Evolutionary conservation across 2,888 invertebrate species (phyloP).

Genomic region (Thereva nobilitata): DNA sequence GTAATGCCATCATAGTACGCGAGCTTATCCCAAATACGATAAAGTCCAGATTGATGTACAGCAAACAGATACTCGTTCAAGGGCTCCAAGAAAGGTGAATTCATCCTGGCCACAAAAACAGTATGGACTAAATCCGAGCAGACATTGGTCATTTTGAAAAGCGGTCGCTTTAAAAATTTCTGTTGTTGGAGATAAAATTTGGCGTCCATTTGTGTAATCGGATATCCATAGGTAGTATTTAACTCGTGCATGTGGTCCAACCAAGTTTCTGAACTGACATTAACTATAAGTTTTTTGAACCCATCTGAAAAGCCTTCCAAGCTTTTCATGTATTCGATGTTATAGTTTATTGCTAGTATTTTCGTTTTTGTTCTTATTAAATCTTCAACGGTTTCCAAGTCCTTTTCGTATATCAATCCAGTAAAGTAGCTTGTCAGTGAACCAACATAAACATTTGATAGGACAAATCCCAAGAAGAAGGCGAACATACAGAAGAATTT

Average conservation of each 20-base stretch:
- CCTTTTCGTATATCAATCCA: slow-evolving; percentile 44
- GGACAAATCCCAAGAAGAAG: slow-evolving; percentile 45
- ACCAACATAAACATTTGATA: slow-evolving; percentile 48
- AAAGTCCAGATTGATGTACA: slow-evolving; percentile 42
- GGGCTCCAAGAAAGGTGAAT: slow-evolving; percentile 46
- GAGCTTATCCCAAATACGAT: no score
- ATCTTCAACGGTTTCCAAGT: slow-evolving; percentile 43
- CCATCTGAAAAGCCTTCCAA: slow-evolving; percentile 44
- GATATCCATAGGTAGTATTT: slow-evolving; percentile 40
- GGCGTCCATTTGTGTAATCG: slow-evolving; percentile 45
- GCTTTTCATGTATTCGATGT: slow-evolving; percentile 43
- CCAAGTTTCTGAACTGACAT: slow-evolving; percentile 32
- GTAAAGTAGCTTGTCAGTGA: slow-evolving; percentile 47
- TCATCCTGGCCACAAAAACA: slow-evolving; percentile 45
- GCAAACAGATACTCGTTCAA: slow-evolving; percentile 47
- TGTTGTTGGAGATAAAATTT: slow-evolving; percentile 47
- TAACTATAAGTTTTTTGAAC: slow-evolving; percentile 42
- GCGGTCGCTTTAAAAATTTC: slow-evolving; percentile 43
- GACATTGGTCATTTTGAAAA: slow-evolving; percentile 44
- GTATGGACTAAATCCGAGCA: slow-evolving; percentile 45
- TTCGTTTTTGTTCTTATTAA: slow-evolving; percentile 43
- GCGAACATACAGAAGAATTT: background rate
- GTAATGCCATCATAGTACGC: no score
- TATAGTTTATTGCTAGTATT: slow-evolving; percentile 44
- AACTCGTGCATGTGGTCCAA: slow-evolving; percentile 14